phyloP scores from a whole-genome alignment of 2,797 vertebrate species.

The Sebastes dallii region DNA sequence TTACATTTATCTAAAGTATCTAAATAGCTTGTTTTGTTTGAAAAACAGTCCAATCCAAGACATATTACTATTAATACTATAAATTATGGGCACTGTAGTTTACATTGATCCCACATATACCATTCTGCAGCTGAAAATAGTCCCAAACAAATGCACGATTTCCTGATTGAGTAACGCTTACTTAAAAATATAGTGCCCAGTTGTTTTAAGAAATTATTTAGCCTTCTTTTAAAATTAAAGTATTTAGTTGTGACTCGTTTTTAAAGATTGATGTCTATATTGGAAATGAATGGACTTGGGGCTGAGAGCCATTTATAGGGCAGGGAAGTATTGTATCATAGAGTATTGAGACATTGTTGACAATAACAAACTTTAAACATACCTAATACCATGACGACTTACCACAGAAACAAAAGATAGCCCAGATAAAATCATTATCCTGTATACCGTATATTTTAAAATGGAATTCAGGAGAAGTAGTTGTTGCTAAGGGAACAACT shows the following conservation, averaged over 20 bases:
- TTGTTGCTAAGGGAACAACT: neutral
- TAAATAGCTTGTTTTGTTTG: neutral
- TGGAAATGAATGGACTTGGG: too few relatives aligned
- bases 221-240: too few relatives aligned
- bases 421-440: neutral
- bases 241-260: fast-evolving
- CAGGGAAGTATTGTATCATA: neutral
- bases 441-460: too few relatives aligned
- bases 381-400: neutral
- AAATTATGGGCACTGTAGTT: neutral
- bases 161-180: too few relatives aligned
- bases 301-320: neutral
- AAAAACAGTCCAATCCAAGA: neutral
- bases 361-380: neutral
- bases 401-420: neutral
- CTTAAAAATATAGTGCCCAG: too few relatives aligned
- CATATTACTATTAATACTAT: neutral
- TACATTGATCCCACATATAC: neutral
- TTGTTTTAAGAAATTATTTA: too few relatives aligned
- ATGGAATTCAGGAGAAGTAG: neutral
- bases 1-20: neutral
- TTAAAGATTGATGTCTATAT: too few relatives aligned
- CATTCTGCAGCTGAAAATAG: neutral
- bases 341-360: neutral
- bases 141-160: too few relatives aligned